Evolutionary conservation across 2,888 invertebrate species (phyloP).

Genomic region (Drosophila melanocephala): DNA sequence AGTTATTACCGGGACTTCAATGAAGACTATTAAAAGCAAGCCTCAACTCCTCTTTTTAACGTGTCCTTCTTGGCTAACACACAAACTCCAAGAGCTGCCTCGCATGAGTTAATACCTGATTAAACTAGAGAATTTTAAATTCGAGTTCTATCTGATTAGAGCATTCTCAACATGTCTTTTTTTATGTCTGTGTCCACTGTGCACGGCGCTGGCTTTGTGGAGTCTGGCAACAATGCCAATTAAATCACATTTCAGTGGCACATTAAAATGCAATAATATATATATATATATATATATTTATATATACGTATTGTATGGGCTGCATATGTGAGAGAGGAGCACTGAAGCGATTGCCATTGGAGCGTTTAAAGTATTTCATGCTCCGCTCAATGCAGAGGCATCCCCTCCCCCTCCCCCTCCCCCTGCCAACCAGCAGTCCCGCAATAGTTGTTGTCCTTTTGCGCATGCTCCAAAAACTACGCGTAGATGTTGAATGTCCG

Average conservation of each 20-base stretch:
- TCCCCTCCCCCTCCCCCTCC: not conserved
- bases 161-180: not conserved
- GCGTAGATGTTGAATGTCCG: conserved; percentile 56
- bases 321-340: conserved; percentile 14
- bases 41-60: not conserved
- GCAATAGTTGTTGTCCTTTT: conserved; percentile 52
- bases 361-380: conserved; percentile 74
- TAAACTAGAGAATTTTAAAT: not conserved
- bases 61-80: not conserved
- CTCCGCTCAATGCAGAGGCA: conserved; percentile 40
- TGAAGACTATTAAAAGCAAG: not conserved
- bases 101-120: not conserved
- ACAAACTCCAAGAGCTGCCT: not conserved
- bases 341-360: conserved; percentile 48
- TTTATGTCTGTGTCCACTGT: conserved; percentile 41
- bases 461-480: conserved; percentile 67
- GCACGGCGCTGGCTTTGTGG: conserved; percentile 18
- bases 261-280: conserved; percentile 79
- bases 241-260: conserved; percentile 79
- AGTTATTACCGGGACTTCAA: not conserved
- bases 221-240: conserved; percentile 73
- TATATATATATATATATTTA: conserved; percentile 35
- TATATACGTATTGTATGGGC: conserved; percentile 17
- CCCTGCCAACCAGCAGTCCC: not conserved
- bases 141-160: not conserved